These are phyloP conservation scores for Hydrozoanthus tunicans DNA, from an alignment of 64 coral and sea anemone species.

Conservation along the genomic window DNA sequence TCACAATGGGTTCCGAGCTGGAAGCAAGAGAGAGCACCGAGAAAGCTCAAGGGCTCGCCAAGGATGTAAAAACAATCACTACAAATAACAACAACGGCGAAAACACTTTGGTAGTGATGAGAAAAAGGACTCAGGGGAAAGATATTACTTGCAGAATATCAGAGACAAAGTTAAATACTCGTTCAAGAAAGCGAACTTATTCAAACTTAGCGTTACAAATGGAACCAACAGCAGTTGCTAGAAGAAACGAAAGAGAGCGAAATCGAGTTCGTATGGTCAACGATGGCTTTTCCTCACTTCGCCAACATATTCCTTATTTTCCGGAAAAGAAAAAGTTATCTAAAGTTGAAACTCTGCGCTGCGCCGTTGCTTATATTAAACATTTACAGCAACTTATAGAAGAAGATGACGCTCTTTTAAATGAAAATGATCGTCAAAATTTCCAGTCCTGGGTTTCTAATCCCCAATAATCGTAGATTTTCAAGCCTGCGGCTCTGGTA, in stretches of 20 bases:
- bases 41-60: neutral
- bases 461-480: conserved; percentile 2
- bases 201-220: conserved; percentile 76
- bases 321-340: conserved; percentile 96
- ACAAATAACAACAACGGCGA: conserved; percentile 31
- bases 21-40: conserved; percentile 20
- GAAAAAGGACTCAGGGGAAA: conserved; percentile 62
- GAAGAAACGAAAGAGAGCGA: conserved; percentile 92
- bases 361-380: conserved; percentile 96
- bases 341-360: conserved; percentile 94
- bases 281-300: conserved; percentile 89
- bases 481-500: neutral
- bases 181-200: conserved; percentile 66
- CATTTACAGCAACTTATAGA: conserved; percentile 90
- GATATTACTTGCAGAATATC: conserved; percentile 14
- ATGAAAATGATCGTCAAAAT: conserved; percentile 53
- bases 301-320: conserved; percentile 97
- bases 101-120: conserved; percentile 44
- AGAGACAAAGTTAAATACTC: conserved; percentile 14
- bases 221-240: conserved; percentile 79
- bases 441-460: conserved; percentile 28
- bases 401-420: conserved; percentile 80
- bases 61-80: conserved; percentile 20
- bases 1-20: conserved; percentile 47
- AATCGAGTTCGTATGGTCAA: conserved; percentile 96